These are phyloP conservation scores for Byasa hedistus DNA, from an alignment of 2,888 invertebrate genomes.

Conservation along the genomic window DNA sequence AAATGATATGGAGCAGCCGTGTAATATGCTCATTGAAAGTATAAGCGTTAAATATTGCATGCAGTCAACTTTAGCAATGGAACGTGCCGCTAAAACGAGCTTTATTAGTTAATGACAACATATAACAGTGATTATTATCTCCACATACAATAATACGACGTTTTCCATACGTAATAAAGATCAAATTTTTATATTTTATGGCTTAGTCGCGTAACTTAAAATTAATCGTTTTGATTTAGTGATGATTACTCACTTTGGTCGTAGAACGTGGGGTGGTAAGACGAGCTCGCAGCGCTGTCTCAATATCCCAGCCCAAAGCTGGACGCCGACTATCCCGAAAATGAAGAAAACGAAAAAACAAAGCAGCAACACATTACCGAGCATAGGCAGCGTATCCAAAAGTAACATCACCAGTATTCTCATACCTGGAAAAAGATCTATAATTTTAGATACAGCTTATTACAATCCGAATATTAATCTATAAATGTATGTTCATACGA, in stretches of 20 bases:
- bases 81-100: slow-evolving; percentile 73
- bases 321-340: slow-evolving; percentile 99
- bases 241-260: slow-evolving; percentile 85
- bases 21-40: slow-evolving; percentile 59
- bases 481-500: neutral
- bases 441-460: neutral
- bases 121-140: slow-evolving; percentile 45
- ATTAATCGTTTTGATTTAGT: neutral
- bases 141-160: neutral
- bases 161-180: neutral
- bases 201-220: neutral
- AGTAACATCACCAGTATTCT: slow-evolving; percentile 98
- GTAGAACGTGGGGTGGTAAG: slow-evolving; percentile 83
- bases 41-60: slow-evolving; percentile 79
- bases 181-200: neutral
- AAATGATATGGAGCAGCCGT: slow-evolving; percentile 62
- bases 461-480: neutral
- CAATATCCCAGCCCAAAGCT: slow-evolving; percentile 98
- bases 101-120: slow-evolving; percentile 63
- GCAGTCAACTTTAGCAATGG: slow-evolving; percentile 77
- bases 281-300: slow-evolving; percentile 95
- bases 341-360: slow-evolving; percentile 99
- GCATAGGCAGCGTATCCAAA: slow-evolving; percentile 98
- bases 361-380: slow-evolving; percentile 97
- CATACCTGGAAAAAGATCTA: slow-evolving; percentile 89